Base-by-base conservation (phyloP, 2,888 invertebrate genomes). In the Drosophila pegasa region DNA sequence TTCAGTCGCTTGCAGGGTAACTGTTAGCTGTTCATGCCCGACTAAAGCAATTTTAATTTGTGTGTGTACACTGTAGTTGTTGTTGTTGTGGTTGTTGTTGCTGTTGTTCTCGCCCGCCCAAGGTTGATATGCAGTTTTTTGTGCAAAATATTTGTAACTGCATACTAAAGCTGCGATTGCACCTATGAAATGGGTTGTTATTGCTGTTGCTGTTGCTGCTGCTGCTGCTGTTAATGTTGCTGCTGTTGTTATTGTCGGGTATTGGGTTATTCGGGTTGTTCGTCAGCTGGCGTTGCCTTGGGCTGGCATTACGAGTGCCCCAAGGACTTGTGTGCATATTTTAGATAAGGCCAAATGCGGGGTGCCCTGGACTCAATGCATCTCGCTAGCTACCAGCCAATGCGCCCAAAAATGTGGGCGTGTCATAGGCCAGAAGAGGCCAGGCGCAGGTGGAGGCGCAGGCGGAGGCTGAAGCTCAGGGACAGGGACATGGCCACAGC, bases 331-430 rank as follows among this genome's bases (percentile, higher is more conserved):
- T 74, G 80, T 82, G 81, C 86, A 89, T 88, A 89, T 87, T 86
- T 87, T 71, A 88, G 89, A 86, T 86, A 89, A 88, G 86, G 89
- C 79, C 89, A 88, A 81, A 81, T 79, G 82, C 72, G 80, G 51
- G 83, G 61, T 69, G 77, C 68, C 67, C 68, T 60, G 84, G 71
- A 76, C 76, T 62, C 61, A 65, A 66, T 29, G 57, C 20, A 52
- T 52, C 37, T 61, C 16, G 10, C 35, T 33, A 25, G 59, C 31
- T 75, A 67, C 61, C 71, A 78, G 63, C 73, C 70, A 66, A 70
- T 60, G 67, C 64, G 48, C 72, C 74, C 58, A 63, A 75, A 77
- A 74, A 41, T 45, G 54, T 55, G 10, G 54, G 57, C 57, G 43
- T 25, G 12, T 16, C 68, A 41, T 51, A 47, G 56, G 54, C 51